Conservation (phyloP, 2,888 invertebrate genomes). For the Lampropteryx suffumata region DNA sequence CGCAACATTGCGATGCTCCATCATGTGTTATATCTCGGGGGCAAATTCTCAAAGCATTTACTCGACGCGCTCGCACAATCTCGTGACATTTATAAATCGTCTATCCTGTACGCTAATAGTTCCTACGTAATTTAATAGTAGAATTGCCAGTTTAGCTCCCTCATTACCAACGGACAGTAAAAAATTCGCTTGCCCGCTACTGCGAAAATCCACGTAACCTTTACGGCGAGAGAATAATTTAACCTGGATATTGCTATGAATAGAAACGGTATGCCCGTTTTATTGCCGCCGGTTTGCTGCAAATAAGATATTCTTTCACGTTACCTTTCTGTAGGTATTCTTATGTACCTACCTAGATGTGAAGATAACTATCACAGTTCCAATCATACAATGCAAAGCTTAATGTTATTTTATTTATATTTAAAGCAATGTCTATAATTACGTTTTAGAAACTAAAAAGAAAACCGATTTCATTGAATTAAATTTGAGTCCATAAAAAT, state of each 20-base stretch:
- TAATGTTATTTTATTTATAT: too few relatives aligned
- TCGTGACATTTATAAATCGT: constrained; percentile 63
- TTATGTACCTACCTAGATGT: too few relatives aligned
- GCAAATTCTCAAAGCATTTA: constrained; percentile 68
- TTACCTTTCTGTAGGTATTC: too few relatives aligned
- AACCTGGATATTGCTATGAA: constrained; percentile 49
- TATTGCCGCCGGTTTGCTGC: constrained; percentile 33
- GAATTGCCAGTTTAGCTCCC: constrained; percentile 45
- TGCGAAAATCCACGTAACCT: constrained; percentile 53
- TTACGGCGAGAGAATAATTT: constrained; percentile 51
- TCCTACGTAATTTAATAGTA: constrained; percentile 40
- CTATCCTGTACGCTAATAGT: constrained; percentile 46
- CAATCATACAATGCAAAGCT: too few relatives aligned
- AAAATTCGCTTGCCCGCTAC: constrained; percentile 43
- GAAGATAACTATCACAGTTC: too few relatives aligned
- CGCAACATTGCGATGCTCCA: constrained; percentile 69
- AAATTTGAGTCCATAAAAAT: too few relatives aligned
- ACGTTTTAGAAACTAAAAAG: too few relatives aligned
- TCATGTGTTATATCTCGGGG: constrained; percentile 63
- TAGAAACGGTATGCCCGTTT: constrained; percentile 43
- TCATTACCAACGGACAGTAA: constrained; percentile 56
- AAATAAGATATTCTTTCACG: neutral
- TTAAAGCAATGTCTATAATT: too few relatives aligned
- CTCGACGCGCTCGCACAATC: constrained; percentile 59
- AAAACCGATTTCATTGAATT: too few relatives aligned